Evolutionary conservation across 2,888 invertebrate genomes (phyloP), one percentile per base, ranked within the genome.

Genomic region (Drosophila neonasuta): DNA sequence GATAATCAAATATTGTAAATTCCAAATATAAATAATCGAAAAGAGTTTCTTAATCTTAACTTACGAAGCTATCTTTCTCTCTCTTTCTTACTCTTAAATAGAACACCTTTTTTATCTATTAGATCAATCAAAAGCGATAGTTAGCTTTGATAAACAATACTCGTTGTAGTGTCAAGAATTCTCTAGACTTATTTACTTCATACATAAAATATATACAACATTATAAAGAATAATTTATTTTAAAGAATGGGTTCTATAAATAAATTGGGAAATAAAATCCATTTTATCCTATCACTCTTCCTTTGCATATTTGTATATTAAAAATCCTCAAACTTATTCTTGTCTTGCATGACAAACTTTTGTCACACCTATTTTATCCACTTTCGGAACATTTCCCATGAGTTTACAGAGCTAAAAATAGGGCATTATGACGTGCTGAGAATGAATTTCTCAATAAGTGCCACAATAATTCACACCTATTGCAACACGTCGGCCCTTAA

Each of bases 1-100:
- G 83, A 84, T 84, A 84, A 82, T 73, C 80, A 87, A 84, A 87
- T 78, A 87, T 73, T 78, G 73, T 77, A 74, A 75, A 74, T 70
- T 68, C 55, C 20, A 65, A 58, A 50, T 51, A 50, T 39, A 15
- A 46, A 15, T 54, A 30, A 44, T 48, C 17, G 24, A 41, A 42
- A 44, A 44, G 13, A 62, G 17, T 62, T 55, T 48, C 20, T 10
- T 24, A 13, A 6, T 41, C 39, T 56, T 24, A 10, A 45, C 32
- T 34, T 42, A 36, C 6, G 11, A 30, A 49, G 41, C 10, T 5
- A 34, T 32, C 6, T 58, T 2, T 32, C 32, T 10, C 2, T 58
- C 24, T 24, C 6, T 24, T 24, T 24, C 24, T 24, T 2, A 9
- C 32, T 32, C 11, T 41, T 39, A 30, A 17, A 48, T 48, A 29